Base-by-base conservation (phyloP, 2,888 invertebrate genomes). In the Leucophenga maculata region DNA sequence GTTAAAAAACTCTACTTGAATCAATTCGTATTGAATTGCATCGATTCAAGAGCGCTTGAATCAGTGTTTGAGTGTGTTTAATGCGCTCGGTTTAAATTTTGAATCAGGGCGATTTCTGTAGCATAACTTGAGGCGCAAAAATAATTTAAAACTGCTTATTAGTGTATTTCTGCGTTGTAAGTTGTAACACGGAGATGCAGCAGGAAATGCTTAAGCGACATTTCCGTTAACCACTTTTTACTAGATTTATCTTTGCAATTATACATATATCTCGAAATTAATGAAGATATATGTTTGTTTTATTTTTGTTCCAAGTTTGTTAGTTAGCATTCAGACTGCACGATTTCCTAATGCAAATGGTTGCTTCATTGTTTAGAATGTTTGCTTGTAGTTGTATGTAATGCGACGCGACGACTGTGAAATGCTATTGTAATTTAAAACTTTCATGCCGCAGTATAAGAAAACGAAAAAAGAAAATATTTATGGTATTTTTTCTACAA, bases 21-120 rank as follows among this genome's bases (percentile, higher is more conserved):
- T 14, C 31, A 39, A 39, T 39, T 8, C 39, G 39, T 18, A 39
- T 16, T 14, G 18, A n/a, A 26, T 60, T 14, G 31, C 8, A 60
- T 32, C n/a, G 39, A 16, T 32, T 44, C n/a, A 11, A 32, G 60
- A 8, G 39, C 6, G 6, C 60, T 60, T 39, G 20, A 60, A 6
- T 13, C 22, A 13, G 11, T 60, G 4, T 26, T 60, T 16, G 32
- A n/a, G 4, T 16, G 8, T 14, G 59, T 32, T 31, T 16, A 65
- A 20, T 22, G 46, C 73, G 67, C 81, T 84, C 75, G 66, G 83
- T 69, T 84, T 84, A 84, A 84, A 80, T 80, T 80, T 84, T 80
- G 84, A 84, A 80, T 80, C 80, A 80, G 80, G 70, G 70, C 11
- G 8, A 39, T 39, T 26, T 3, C 26, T 26, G 4, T 26, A 26